A percentile compares a stretch with the other conserved stretches of the same genome.
Evolutionary conservation across 2,113 vertebrate genomes (phyloP).

Genomic region (Rhombomys opimus): DNA sequence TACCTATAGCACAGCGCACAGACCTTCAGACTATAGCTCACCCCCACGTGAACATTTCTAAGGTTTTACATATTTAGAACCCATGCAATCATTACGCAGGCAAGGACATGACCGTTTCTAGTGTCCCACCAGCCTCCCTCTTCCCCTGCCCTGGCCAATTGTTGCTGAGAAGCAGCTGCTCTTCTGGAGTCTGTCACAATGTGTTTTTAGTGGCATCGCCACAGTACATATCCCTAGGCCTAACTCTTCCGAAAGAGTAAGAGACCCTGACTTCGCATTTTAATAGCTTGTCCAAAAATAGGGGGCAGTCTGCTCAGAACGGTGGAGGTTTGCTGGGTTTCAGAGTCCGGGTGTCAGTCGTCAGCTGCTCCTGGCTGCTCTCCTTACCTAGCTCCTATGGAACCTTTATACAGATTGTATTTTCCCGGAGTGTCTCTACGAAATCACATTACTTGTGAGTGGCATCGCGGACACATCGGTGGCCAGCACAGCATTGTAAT

Average conservation of each 20-base stretch:
- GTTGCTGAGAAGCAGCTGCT: background rate
- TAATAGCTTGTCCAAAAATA: background rate
- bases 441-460: conserved; percentile 52
- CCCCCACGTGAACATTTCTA: background rate
- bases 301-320: background rate
- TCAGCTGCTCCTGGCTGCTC: background rate
- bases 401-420: background rate
- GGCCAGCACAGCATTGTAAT: conserved; percentile 11
- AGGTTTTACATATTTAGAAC: background rate
- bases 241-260: conserved; percentile 2
- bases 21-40: background rate
- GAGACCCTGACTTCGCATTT: background rate
- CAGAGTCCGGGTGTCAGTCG: background rate
- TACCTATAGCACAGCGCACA: background rate
- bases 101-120: background rate
- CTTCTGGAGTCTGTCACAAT: background rate
- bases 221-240: background rate
- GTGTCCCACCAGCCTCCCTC: background rate
- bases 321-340: background rate
- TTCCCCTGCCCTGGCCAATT: background rate
- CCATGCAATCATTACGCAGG: background rate
- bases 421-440: conserved; percentile 62
- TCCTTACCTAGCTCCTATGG: conserved; percentile 27
- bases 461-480: background rate
- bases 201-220: background rate